Conservation (phyloP, 1,140 invertebrate genomes). For the Ephestia elutella region DNA sequence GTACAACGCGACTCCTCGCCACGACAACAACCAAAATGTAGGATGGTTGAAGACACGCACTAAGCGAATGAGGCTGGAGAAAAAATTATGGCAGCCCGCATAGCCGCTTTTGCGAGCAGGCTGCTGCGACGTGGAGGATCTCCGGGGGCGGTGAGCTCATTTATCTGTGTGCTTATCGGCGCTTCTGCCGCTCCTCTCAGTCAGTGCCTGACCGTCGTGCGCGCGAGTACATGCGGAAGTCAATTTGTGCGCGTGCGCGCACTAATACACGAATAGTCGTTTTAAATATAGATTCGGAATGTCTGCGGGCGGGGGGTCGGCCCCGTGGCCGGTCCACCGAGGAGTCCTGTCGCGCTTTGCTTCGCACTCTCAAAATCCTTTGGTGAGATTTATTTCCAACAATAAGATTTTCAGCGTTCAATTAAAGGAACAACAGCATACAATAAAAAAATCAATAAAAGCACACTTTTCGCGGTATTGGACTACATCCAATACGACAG, state of each 20-base stretch:
- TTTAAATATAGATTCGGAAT: conserved; percentile 70
- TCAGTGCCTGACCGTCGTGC: conserved; percentile 62
- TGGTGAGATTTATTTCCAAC: conserved; percentile 52
- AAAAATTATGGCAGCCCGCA: conserved; percentile 42
- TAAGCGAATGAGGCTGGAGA: conserved; percentile 15
- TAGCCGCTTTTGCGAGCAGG: conserved; percentile 58
- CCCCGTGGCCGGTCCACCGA: conserved; percentile 81
- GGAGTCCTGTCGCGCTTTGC: conserved; percentile 76
- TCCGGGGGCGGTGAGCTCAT: conserved; percentile 66
- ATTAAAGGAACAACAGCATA: conserved; percentile 53
- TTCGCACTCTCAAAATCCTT: conserved; percentile 63
- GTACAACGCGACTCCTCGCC: conserved; percentile 46
- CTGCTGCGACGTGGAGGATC: conserved; percentile 64
- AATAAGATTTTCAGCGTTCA: conserved; percentile 38
- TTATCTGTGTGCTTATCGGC: conserved; percentile 63
- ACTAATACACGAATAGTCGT: conserved; percentile 60
- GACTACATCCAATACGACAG: conserved; percentile 67
- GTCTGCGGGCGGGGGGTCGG: conserved; percentile 74
- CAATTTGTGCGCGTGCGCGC: conserved; percentile 66
- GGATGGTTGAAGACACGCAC: conserved; percentile 23
- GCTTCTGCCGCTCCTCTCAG: conserved; percentile 52
- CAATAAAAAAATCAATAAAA: conserved; percentile 59
- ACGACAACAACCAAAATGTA: conserved; percentile 38
- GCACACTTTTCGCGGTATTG: conserved; percentile 58
- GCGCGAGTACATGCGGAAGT: conserved; percentile 68